Evolutionary conservation across 2,797 vertebrate species (phyloP), one percentile per base, ranked within the genome.

Genomic region (Carcharodon carcharias): DNA sequence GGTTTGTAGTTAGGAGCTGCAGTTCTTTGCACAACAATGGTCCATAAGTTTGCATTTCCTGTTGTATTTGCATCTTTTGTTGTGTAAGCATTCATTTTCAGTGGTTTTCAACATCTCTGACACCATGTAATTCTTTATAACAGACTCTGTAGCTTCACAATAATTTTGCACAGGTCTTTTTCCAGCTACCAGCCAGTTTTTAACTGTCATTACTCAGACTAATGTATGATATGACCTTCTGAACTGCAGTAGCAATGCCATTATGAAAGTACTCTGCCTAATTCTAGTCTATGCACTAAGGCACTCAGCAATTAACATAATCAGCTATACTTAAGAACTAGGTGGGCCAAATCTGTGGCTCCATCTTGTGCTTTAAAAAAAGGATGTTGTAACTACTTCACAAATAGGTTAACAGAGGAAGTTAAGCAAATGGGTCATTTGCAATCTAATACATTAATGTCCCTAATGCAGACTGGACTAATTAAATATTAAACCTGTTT

Each of bases 401-500:
- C 28, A 89, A 56, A 23, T 87, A 23, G 45, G 45, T 89, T 89
- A 89, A 35, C 4, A 16, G 54, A 56, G 88, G 54, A 89, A 35
- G 3, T 40, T 92, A 40, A 9, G 58, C 58, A 58, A 16, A 40
- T n/a, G 31, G 58, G 28, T 63, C 31, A 92, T 7, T 40, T 40
- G n/a, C 12, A 40, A n/a, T 5, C 77, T 35, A 26, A 56, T 89
- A 35, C 26, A 58, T 35, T 89, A 3, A 63, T 92, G 58, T 1
- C 35, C 58, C 5, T 63, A 63, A n/a, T 92, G 58, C 58, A 92
- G 35, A 45, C 16, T 63, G n/a, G 58, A 16, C 89, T 18, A 31
- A 63, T 92, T 63, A 92, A 92, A 92, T 18, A 40, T 92, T 63
- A 63, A 92, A 63, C 6, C 89, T n/a, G 56, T 61, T 92, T 92